phyloP scores from a whole-genome alignment of 1,140 invertebrate species.

The Leptinotarsa defecta region DNA sequence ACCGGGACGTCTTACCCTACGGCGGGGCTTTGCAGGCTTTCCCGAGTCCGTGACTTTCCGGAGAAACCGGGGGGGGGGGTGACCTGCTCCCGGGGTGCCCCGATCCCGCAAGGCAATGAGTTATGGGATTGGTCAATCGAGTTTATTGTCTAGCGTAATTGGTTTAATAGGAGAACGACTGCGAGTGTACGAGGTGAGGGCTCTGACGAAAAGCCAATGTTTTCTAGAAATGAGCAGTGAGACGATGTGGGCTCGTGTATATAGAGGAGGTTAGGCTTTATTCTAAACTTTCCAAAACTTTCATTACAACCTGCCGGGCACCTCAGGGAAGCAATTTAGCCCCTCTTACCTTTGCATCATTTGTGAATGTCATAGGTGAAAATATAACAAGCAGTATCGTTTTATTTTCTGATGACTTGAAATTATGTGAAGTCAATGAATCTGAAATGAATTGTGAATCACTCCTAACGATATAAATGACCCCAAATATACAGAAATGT shows the following conservation, averaged over 20 bases:
- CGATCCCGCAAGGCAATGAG: background rate
- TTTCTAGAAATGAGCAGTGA: no score
- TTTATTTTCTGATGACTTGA: background rate
- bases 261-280: no score
- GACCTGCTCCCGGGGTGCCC: background rate
- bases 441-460: background rate
- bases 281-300: background rate
- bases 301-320: background rate
- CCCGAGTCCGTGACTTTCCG: background rate
- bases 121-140: background rate
- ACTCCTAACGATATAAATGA: background rate
- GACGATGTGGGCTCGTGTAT: no score
- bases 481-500: no score
- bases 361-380: background rate
- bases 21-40: background rate
- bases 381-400: background rate
- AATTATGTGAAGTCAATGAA: background rate
- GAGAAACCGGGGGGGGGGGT: background rate
- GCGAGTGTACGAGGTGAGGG: no score
- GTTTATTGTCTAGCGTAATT: constrained; percentile 8
- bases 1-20: constrained; percentile 1
- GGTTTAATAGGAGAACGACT: background rate
- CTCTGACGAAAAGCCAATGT: no score
- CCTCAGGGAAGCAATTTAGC: background rate
- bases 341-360: background rate